Evolutionary conservation across 1,140 invertebrate genomes (phyloP), one percentile per base, ranked within the genome.

Genomic region (Homarus americanus): DNA sequence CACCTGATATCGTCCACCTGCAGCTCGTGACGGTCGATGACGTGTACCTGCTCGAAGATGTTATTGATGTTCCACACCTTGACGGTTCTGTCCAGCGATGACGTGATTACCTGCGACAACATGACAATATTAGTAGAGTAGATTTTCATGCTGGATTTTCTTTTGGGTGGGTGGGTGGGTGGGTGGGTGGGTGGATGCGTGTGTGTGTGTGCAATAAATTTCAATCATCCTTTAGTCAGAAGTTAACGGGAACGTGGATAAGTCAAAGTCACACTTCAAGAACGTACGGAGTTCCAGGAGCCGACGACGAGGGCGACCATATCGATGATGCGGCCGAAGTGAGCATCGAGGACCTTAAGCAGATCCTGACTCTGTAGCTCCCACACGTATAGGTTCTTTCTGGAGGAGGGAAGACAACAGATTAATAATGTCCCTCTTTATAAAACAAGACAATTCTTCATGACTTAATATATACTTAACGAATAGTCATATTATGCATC

Each of bases 11-110:
- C 96, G 94, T 99, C 98, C 86, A 99, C 98, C 93, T 98, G 98
- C 78, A 99, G 95, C 94, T 99, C 99, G 94, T 99, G 98, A 75
- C 98, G 95, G 93, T 99, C 98, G 92, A 99, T 98, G 28, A 98
- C 97, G 94, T 99, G 97, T 4, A 99, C 98, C 95, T 99, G 98
- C 94, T 99, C 98, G 93, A 99, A 98, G 93, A 99, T 99, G 94
- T 99, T 99, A 94, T 99, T 98, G 89, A 99, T 98, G 94, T 99
- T 99, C 99, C 99, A 99, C 0, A 99, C 98, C 95, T 99, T 99
- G 0, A 99, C 98, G 0, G 98, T 98, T 91, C 98, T 96, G 94
- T 99, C 99, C 82, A 99, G 99, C 0, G 98, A 99, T 0, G 98
- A 99, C 0, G 98, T 92, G 32, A 92, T 92, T 7, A 92, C 93